Conservation (phyloP, 2,797 vertebrate species). For the Tokudaia tokunoshimensis region DNA sequence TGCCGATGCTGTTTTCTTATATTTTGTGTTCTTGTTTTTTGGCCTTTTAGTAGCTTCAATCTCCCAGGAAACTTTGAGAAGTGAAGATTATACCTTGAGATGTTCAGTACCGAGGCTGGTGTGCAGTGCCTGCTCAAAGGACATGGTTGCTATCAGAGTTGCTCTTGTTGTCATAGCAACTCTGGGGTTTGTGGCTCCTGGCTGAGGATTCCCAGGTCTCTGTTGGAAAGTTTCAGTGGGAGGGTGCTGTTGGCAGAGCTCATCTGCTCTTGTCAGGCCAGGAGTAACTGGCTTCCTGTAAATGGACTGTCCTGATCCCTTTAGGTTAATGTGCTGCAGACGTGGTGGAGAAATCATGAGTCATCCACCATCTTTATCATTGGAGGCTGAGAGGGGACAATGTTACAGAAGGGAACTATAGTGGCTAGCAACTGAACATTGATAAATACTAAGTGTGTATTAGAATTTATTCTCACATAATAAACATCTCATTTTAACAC, state of each 20-base stretch:
- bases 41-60: not conserved
- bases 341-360: not conserved
- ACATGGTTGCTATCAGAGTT: not conserved
- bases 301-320: not conserved
- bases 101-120: not conserved
- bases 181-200: not conserved
- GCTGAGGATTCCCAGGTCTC: not conserved
- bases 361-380: not conserved
- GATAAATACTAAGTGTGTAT: not conserved
- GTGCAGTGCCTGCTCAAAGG: not conserved
- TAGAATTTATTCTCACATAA: not conserved
- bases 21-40: not conserved
- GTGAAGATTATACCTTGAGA: not conserved
- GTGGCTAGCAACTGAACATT: not conserved
- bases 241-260: not conserved
- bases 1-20: not conserved
- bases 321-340: not conserved
- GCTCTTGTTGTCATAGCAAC: not conserved
- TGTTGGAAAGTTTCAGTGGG: not conserved
- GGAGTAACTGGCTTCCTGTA: not conserved
- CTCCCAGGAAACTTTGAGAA: not conserved
- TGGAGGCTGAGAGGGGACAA: not conserved
- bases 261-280: not conserved
- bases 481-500: slow-evolving; percentile 2
- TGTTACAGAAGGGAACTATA: not conserved